Percentiles rank a stretch among this genome's conserved stretches.
phyloP scores from a whole-genome alignment of 2,797 vertebrate species.

The Champsocephalus gunnari region DNA sequence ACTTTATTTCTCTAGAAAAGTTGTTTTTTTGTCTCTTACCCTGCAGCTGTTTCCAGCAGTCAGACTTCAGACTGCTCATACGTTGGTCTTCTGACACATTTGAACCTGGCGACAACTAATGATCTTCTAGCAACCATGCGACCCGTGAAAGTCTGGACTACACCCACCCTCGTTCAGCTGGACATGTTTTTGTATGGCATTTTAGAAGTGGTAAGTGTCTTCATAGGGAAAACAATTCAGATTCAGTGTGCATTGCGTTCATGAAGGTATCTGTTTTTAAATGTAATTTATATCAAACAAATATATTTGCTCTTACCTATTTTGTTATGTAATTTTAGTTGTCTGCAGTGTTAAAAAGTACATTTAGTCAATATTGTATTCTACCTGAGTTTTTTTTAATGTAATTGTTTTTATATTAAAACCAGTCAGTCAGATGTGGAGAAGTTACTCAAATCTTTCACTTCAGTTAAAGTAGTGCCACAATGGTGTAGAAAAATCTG shows the following conservation, averaged over 20 bases:
- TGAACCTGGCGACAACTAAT: slow-evolving; percentile 55
- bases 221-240: not conserved
- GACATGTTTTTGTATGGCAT: slow-evolving; percentile 70
- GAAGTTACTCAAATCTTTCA: too few relatives aligned
- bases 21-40: not conserved
- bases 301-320: not conserved
- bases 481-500: too few relatives aligned
- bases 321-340: not conserved
- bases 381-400: not conserved
- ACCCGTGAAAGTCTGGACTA: slow-evolving; percentile 73
- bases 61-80: slow-evolving; percentile 70
- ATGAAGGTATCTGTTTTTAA: not conserved
- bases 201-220: slow-evolving; percentile 71
- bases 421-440: too few relatives aligned
- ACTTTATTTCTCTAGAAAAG: too few relatives aligned
- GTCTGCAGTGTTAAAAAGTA: rapidly evolving
- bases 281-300: not conserved
- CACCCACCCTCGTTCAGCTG: not conserved
- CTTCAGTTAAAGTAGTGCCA: too few relatives aligned
- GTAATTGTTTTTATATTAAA: too few relatives aligned
- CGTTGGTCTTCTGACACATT: slow-evolving; percentile 48
- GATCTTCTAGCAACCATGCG: slow-evolving; percentile 29
- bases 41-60: slow-evolving; percentile 34
- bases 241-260: too few relatives aligned
- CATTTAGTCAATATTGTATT: too few relatives aligned